phyloP scores from a whole-genome alignment of 2,888 invertebrate species.

The Epirrhoe tristata region DNA sequence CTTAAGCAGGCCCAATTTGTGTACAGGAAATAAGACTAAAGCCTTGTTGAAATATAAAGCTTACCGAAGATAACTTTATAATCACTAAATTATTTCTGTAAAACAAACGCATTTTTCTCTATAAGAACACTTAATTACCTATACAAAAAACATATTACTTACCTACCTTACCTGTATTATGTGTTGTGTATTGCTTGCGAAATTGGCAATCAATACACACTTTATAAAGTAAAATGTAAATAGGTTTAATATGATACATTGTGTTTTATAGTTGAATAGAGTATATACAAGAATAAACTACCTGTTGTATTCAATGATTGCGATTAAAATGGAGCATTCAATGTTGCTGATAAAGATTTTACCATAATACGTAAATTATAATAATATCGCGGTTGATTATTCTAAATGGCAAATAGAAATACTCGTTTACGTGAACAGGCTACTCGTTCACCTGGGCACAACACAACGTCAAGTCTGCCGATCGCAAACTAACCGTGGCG shows the following conservation, averaged over 20 bases:
- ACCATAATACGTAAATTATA: conserved; percentile 8
- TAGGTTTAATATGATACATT: too few species aligned
- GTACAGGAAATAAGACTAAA: conserved; percentile 30
- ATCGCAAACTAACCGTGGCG: conserved; percentile 74
- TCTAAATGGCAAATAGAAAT: conserved; percentile 41
- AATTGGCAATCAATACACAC: too few species aligned
- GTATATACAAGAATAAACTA: neutral
- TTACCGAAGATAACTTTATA: conserved; percentile 14
- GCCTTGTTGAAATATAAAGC: conserved; percentile 24
- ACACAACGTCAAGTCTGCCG: conserved; percentile 53
- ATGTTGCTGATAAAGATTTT: conserved; percentile 21
- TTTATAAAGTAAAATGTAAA: too few species aligned
- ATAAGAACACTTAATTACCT: neutral
- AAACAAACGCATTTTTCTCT: neutral
- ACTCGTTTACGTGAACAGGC: conserved; percentile 61
- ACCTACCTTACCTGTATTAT: too few species aligned
- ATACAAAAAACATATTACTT: too few species aligned
- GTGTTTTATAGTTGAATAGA: neutral
- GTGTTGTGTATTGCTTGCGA: too few species aligned
- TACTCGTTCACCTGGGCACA: conserved; percentile 53
- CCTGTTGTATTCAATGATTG: conserved; percentile 2
- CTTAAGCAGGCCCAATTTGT: conserved; percentile 44
- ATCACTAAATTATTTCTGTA: conserved; percentile 3
- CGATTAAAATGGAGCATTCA: conserved; percentile 17
- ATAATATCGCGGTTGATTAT: conserved; percentile 16